Conservation (phyloP, 2,797 vertebrate genomes). For the Zalophus californianus region DNA sequence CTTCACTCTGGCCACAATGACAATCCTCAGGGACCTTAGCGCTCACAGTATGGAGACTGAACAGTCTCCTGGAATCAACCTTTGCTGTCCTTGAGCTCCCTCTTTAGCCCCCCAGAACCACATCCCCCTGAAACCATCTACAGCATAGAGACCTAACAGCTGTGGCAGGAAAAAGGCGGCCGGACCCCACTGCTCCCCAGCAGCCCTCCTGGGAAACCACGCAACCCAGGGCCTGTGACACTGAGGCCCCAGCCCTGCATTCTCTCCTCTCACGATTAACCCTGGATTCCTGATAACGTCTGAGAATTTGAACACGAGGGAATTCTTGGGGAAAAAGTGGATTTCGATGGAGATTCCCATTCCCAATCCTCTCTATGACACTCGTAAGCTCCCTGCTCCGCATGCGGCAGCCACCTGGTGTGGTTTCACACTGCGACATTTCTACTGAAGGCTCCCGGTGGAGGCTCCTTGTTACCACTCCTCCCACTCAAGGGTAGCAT, state of each 20-base stretch:
- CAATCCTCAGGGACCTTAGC: not conserved
- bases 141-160: not conserved
- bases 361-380: no score
- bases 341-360: not conserved
- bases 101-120: not conserved
- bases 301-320: not conserved
- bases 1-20: not conserved
- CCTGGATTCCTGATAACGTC: not conserved
- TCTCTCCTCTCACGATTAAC: not conserved
- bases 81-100: not conserved
- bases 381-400: not conserved
- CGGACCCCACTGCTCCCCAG: not conserved
- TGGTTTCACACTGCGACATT: not conserved
- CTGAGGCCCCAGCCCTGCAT: not conserved
- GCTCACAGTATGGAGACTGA: rapidly evolving
- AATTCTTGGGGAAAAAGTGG: not conserved
- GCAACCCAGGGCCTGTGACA: not conserved
- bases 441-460: not conserved
- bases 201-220: not conserved
- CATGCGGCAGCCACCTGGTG: rapidly evolving
- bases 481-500: not conserved
- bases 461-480: not conserved
- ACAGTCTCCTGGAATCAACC: not conserved
- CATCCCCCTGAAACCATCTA: not conserved
- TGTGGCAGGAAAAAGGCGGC: not conserved